Conservation (phyloP, 2,797 vertebrate species). For the Crypturellus tataupa region DNA sequence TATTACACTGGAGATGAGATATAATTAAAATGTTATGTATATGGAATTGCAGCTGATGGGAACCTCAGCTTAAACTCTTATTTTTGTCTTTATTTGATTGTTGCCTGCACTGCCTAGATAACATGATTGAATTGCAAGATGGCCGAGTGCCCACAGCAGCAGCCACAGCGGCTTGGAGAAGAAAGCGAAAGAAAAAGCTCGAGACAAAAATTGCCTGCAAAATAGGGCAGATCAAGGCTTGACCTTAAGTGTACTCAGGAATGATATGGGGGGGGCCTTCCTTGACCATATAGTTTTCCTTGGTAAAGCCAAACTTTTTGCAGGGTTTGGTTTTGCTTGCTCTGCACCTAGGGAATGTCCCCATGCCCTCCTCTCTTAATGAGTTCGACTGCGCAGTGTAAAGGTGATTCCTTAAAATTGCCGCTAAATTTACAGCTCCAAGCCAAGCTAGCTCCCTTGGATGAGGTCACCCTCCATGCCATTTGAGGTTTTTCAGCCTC, state of each 20-base stretch:
- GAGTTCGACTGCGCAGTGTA: fast-evolving
- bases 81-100: conserved; percentile 66
- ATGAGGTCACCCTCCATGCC: not conserved
- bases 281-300: fast-evolving
- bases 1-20: conserved; percentile 68
- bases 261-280: not conserved
- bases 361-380: fast-evolving
- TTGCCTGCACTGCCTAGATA: conserved; percentile 46
- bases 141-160: conserved; percentile 3
- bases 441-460: not conserved
- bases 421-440: not conserved
- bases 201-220: not conserved
- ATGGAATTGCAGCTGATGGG: conserved; percentile 61
- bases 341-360: fast-evolving
- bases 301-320: not conserved
- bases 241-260: not conserved
- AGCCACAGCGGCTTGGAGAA: not conserved
- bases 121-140: conserved; percentile 43
- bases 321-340: not conserved
- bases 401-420: not conserved
- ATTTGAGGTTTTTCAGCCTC: not conserved
- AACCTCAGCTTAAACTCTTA: conserved; percentile 54
- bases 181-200: not conserved
- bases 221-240: not conserved
- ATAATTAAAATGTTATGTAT: conserved; percentile 76